These are phyloP conservation scores for Patiria miniata DNA, from an alignment of 35 echinoderm and acorn worm genomes.

Conservation along the genomic window DNA sequence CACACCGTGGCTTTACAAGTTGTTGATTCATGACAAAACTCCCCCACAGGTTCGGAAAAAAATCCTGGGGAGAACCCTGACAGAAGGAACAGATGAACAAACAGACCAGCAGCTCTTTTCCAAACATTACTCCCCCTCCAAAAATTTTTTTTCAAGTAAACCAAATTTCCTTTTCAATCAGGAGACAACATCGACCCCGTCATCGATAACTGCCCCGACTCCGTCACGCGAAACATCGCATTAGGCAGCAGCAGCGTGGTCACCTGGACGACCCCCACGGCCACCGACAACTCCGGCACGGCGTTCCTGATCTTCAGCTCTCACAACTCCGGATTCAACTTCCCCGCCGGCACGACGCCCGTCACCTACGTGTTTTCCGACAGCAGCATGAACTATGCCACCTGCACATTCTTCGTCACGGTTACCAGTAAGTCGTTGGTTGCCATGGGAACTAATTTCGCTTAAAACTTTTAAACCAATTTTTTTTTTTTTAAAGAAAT, in stretches of 20 bases:
- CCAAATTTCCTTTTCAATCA: background rate
- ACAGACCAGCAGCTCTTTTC: no score
- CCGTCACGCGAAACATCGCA: constrained; percentile 20
- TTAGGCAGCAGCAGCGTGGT: constrained; percentile 24
- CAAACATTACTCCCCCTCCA: no score
- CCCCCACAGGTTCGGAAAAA: no score
- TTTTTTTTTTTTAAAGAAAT: no score
- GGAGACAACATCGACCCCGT: constrained; percentile 42
- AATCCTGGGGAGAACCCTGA: no score
- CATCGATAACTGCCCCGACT: constrained; percentile 37
- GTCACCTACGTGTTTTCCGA: constrained; percentile 68
- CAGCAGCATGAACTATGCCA: constrained; percentile 55
- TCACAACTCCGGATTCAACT: constrained; percentile 35
- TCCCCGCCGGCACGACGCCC: constrained; percentile 52
- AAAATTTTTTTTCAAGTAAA: no score
- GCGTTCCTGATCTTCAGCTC: constrained; percentile 22
- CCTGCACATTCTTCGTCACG: constrained; percentile 69
- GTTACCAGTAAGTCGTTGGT: constrained; percentile 47
- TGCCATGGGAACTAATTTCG: background rate
- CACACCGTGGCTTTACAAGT: no score
- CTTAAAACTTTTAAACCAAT: background rate
- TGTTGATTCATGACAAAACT: no score
- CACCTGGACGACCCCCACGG: constrained; percentile 55
- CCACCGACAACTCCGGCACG: constrained; percentile 56
- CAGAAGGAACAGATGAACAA: no score